phyloP scores from a whole-genome alignment of 2,113 vertebrate species.

The Antechinus flavipes region DNA sequence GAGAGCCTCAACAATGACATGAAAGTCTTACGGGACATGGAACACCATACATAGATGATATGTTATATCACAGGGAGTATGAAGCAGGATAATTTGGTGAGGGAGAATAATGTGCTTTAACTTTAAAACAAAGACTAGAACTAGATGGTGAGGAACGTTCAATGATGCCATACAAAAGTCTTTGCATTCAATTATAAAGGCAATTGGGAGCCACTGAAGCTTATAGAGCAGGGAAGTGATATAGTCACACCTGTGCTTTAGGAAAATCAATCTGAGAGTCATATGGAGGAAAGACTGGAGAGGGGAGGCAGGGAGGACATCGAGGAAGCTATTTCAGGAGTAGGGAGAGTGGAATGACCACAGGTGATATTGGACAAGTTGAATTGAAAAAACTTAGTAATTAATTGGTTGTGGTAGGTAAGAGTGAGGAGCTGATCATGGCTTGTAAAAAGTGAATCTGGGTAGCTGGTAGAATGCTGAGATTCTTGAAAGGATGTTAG shows the following conservation, averaged over 20 bases:
- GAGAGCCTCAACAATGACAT: background rate
- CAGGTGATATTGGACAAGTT: background rate
- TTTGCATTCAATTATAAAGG: background rate
- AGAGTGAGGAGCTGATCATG: background rate
- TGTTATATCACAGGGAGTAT: background rate
- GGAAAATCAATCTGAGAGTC: background rate
- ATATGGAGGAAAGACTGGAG: background rate
- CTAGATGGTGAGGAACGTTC: background rate
- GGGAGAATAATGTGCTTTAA: background rate
- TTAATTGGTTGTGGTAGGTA: background rate
- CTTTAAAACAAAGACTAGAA: background rate
- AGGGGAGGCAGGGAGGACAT: background rate
- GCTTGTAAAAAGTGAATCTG: background rate
- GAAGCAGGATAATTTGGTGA: background rate
- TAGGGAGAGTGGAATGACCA: background rate
- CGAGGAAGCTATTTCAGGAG: background rate
- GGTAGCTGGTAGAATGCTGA: background rate
- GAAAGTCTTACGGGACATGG: background rate
- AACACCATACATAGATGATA: background rate
- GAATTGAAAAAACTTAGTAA: background rate
- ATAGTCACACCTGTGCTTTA: background rate
- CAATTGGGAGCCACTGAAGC: background rate
- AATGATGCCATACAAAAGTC: background rate
- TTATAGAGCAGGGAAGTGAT: background rate
- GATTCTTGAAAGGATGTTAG: background rate